Evolutionary conservation across 2,797 vertebrate species (phyloP).

Genomic region (Loriculus beryllinus): DNA sequence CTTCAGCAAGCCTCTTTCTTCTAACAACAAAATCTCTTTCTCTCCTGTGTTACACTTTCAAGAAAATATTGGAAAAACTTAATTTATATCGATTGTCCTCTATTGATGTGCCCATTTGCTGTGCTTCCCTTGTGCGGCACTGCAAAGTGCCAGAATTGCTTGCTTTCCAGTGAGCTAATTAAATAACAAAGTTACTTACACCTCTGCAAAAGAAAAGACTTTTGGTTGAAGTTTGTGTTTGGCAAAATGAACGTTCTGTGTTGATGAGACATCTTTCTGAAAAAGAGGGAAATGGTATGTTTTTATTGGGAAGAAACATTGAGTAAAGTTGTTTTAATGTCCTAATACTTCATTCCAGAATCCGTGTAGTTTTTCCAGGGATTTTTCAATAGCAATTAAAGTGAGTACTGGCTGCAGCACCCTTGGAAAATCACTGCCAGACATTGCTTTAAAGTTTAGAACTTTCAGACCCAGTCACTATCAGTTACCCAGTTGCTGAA

Average conservation of each 20-base stretch:
- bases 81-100: not conserved
- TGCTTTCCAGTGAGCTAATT: not conserved
- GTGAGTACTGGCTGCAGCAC: not conserved
- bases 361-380: not conserved
- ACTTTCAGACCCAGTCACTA: not conserved
- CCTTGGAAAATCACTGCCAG: not conserved
- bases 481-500: not conserved
- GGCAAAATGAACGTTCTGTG: not conserved
- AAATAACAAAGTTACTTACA: not conserved
- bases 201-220: not conserved
- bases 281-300: not conserved
- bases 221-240: not conserved
- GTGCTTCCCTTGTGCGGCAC: not conserved
- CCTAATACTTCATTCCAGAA: not conserved
- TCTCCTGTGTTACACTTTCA: not conserved
- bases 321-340: not conserved
- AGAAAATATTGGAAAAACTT: not conserved
- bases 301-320: not conserved
- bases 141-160: not conserved
- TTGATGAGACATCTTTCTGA: not conserved
- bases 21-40: not conserved
- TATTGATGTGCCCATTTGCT: not conserved
- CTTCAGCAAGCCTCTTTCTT: not conserved
- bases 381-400: not conserved
- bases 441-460: not conserved